phyloP scores from a whole-genome alignment of 1,140 invertebrate species.

The Triops longicaudatus region DNA sequence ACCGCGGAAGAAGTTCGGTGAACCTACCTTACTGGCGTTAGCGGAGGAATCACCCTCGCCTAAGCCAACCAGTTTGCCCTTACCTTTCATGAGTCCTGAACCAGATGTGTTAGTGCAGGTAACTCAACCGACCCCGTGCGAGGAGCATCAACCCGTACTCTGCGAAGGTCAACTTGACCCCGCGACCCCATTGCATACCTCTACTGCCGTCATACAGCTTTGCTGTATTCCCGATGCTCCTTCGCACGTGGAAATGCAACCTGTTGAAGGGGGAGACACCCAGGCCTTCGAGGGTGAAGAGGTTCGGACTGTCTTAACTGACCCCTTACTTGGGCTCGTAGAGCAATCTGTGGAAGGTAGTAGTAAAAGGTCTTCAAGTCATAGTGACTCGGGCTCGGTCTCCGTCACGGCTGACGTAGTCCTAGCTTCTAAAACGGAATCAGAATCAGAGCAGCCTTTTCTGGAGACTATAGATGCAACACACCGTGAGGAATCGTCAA shows the following conservation, averaged over 20 bases:
- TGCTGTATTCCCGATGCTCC: background rate
- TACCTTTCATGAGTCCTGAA: conserved; percentile 27
- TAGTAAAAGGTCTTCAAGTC: background rate
- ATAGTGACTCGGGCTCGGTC: background rate
- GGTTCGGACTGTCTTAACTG: background rate
- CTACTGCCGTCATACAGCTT: background rate
- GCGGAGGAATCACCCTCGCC: conserved; percentile 26
- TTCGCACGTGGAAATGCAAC: background rate
- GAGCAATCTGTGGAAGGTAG: background rate
- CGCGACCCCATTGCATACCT: background rate
- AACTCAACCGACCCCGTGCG: conserved; percentile 46
- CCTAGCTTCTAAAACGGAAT: background rate
- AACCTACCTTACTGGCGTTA: conserved; percentile 31
- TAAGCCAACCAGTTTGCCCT: conserved; percentile 23
- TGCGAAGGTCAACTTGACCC: conserved; percentile 39
- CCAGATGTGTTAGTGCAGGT: conserved; percentile 34
- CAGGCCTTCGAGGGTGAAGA: background rate
- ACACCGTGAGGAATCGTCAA: background rate
- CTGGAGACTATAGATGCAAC: background rate
- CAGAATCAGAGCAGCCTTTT: background rate
- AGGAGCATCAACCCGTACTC: conserved; percentile 46
- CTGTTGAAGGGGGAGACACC: background rate
- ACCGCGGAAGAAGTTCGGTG: conserved; percentile 30
- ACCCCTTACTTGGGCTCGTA: background rate
- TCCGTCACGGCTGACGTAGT: background rate